Evolutionary conservation across 2,113 vertebrate genomes (phyloP), one percentile per base, ranked within the genome.

Genomic region (Psittacula cyanocephala): DNA sequence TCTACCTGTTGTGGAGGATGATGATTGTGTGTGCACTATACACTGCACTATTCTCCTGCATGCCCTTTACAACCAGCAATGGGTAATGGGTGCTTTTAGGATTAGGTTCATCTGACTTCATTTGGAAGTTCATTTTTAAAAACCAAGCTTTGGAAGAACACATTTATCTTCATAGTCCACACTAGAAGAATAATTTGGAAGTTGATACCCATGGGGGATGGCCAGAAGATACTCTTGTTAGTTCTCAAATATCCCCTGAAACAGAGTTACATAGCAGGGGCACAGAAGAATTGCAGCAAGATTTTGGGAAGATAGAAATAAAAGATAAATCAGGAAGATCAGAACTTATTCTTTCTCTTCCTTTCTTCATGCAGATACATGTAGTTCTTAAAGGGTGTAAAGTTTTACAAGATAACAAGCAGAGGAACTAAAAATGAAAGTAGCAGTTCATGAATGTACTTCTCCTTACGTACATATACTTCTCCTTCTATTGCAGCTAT

Each of bases 341-440:
- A 59, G 50, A 83, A 69, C 16, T n/a, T 77, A 41, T 87, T 64
- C 24, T 79, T 87, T 68, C 29, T 79, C 33, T 53, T 94, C 17
- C 12, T 91, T 72, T 86, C 20, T 90, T 90, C 28, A 33, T 31
- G 20, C 4, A 25, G 13, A 14, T 11, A 33, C 46, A 46, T 13
- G 15, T 44, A 60, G 23, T 29, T 71, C 28, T 44, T 81, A 69
- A 69, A 82, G 50, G 46, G 15, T 44, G 14, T 47, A 49, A 72
- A 69, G 23, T 35, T 82, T 85, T 72, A 57, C 4, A 20, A 89
- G 75, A 70, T 55, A 53, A 70, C 39, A 88, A 69, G 18, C 7
- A 86, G 67, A 86, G 50, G 47, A 95, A 90, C 7, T 29, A 65
- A 87, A 93, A 94, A 39, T 82, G 46, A 91, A 91, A 91, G 53